Evolutionary conservation across 2,888 invertebrate genomes (phyloP), one percentile per base, ranked within the genome.

Genomic region (Agrochola macilenta): DNA sequence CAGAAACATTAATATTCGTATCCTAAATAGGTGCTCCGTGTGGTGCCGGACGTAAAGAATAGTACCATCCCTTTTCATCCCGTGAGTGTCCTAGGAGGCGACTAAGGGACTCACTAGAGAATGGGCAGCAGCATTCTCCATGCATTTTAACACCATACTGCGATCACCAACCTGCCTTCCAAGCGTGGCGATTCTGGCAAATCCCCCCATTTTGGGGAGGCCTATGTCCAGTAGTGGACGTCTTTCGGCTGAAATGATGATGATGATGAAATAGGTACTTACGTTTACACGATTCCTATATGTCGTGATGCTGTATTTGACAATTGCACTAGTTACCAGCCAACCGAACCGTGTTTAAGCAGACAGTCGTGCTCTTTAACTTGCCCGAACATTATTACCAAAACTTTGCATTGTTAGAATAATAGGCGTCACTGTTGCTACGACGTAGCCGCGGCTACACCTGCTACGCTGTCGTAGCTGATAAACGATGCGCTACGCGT

Each of bases 391-490:
- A 74, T 68, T 79, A 81, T 69, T 75, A 58, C 68, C 57, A 5
- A 75, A 63, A 81, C 43, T 79, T 79, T 63, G 66, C 43, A 52
- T 75, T 68, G 75, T 81, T 79, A 69, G 49, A 79, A 81, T 79
- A 79, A 79, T 74, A 65, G 81, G 54, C 35, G 52, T 35, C 30
- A n/a, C 49, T 58, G 63, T 14, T 81, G 58, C 75, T 79, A 69
- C 81, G 81, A 3, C 58, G 82, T 81, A 81, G 76, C 68, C 43
- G 26, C 68, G 30, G 57, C 63, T 75, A 75, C 76, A 76, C 76
- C 76, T 81, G 79, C 81, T 79, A 79, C 79, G 35, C 57, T 26
- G 43, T 75, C 79, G 81, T 81, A 79, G 68, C 81, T 74, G 52
- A 79, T 76, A 79, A 58, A 79, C 23, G 63, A 79, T 76, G 63